Percentiles rank a stretch among this genome's conserved stretches.
Evolutionary conservation across 2,797 vertebrate genomes (phyloP).

Genomic region (Sebastes iracundus): DNA sequence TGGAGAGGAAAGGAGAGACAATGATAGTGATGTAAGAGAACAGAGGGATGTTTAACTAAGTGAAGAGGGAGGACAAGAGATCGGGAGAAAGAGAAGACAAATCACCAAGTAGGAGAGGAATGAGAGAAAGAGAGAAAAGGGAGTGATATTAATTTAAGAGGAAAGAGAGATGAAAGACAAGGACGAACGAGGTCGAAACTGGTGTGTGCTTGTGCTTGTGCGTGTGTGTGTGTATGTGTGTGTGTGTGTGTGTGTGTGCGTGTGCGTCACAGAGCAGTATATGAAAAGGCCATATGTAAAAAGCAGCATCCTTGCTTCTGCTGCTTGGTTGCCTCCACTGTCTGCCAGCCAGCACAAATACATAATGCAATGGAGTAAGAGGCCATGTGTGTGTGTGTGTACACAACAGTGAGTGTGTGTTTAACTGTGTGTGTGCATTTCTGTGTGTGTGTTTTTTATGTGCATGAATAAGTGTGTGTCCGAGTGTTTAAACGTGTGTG

Average conservation of each 20-base stretch:
- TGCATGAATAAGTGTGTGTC: neutral
- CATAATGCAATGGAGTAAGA: slow-evolving; percentile 58
- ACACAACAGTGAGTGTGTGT: neutral
- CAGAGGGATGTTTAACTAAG: neutral
- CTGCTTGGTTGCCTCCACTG: slow-evolving; percentile 44
- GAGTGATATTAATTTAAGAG: slow-evolving; percentile 32
- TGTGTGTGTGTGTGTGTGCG: slow-evolving; percentile 1
- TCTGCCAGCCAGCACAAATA: slow-evolving; percentile 57
- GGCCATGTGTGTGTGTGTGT: neutral
- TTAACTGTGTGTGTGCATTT: too few species aligned
- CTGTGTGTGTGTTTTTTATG: neutral
- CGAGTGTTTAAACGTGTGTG: neutral
- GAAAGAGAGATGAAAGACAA: slow-evolving; percentile 39
- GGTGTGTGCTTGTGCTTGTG: neutral
- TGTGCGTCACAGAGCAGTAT: slow-evolving; percentile 9
- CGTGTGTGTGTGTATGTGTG: neutral
- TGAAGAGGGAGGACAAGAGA: neutral
- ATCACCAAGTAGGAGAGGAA: slow-evolving; percentile 16
- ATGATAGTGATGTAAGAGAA: neutral
- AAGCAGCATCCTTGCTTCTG: slow-evolving; percentile 33
- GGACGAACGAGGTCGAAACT: slow-evolving; percentile 5
- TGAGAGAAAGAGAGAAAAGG: neutral
- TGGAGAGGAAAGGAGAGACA: neutral
- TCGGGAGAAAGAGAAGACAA: neutral
- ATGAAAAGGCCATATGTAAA: slow-evolving; percentile 60